Evolutionary conservation across 2,888 invertebrate genomes (phyloP).

Genomic region (Parthenolecanium corni): DNA sequence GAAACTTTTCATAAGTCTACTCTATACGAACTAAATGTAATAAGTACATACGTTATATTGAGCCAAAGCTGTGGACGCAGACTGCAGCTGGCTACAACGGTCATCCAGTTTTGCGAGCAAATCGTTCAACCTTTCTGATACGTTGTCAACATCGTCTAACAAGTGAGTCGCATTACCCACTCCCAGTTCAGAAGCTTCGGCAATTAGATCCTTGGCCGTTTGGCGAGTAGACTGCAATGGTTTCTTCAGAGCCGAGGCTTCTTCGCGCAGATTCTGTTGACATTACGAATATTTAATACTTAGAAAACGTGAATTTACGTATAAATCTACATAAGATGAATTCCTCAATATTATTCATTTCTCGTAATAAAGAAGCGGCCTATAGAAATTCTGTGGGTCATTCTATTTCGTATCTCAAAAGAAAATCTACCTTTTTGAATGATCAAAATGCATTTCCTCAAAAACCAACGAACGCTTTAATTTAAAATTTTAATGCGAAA

Average conservation of each 20-base stretch:
- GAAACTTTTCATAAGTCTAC: background rate
- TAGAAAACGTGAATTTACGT: background rate
- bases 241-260: slow-evolving; percentile 62
- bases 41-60: slow-evolving; percentile 58
- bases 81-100: slow-evolving; percentile 65
- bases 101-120: slow-evolving; percentile 65
- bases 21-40: background rate
- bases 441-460: no score
- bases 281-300: slow-evolving; percentile 4
- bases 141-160: slow-evolving; percentile 61
- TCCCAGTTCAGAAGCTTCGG: slow-evolving; percentile 62
- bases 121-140: slow-evolving; percentile 64
- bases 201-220: slow-evolving; percentile 63
- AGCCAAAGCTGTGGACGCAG: slow-evolving; percentile 72
- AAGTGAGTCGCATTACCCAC: slow-evolving; percentile 67
- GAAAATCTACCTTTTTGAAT: no score
- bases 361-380: background rate
- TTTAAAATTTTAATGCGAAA: no score
- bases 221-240: slow-evolving; percentile 55
- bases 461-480: no score
- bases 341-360: background rate
- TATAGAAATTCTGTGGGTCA: no score
- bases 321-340: background rate
- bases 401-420: no score
- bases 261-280: slow-evolving; percentile 57